These are phyloP conservation scores for Todus mexicanus DNA, from an alignment of 2,797 vertebrate species.

Conservation along the genomic window DNA sequence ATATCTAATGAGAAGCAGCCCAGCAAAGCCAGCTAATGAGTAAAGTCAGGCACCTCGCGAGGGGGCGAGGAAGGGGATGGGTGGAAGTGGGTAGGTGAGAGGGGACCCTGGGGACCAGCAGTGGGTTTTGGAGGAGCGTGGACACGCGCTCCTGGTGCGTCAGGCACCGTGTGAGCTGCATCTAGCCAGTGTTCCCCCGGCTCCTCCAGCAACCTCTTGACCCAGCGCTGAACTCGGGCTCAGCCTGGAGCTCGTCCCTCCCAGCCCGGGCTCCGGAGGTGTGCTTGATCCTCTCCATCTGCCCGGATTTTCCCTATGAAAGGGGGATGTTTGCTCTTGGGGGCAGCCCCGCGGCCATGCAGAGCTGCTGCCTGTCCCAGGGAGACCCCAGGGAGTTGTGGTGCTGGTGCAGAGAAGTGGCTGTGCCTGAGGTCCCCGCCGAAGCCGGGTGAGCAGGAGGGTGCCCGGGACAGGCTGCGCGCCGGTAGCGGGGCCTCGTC, in stretches of 20 bases:
- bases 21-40: neutral
- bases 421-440: neutral
- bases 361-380: neutral
- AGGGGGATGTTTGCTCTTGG: neutral
- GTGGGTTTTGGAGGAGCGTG: neutral
- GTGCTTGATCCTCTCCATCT: neutral
- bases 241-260: neutral
- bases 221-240: neutral
- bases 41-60: neutral
- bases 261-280: neutral
- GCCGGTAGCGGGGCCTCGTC: rapidly evolving
- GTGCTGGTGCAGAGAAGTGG: rapidly evolving
- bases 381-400: rapidly evolving
- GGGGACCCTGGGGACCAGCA: neutral
- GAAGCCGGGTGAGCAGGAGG: rapidly evolving
- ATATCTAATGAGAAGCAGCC: constrained; percentile 59
- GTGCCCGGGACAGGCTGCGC: rapidly evolving
- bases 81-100: neutral
- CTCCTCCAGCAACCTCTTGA: neutral
- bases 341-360: neutral
- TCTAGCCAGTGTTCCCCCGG: neutral
- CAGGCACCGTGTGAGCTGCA: neutral
- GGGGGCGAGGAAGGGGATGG: neutral
- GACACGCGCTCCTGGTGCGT: rapidly evolving
- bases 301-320: neutral